Base-by-base conservation (phyloP, 2,888 invertebrate species). In the Polydesmus complanatus region DNA sequence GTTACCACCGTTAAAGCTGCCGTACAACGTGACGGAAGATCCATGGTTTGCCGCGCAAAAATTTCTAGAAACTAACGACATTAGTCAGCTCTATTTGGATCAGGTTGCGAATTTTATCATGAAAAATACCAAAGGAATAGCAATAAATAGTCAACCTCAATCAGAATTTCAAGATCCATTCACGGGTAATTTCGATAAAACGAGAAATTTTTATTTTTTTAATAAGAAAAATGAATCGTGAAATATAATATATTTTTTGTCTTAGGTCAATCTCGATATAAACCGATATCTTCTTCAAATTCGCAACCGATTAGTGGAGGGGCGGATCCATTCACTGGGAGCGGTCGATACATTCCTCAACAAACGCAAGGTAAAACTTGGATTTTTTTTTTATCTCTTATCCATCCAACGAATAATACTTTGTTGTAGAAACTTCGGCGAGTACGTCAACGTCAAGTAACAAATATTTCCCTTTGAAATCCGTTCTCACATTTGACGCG, bases 31-130 rank as follows among this genome's bases (percentile, higher is more conserved):
- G 63, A 83, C 80, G 22, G 90, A 97, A 67, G 94, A 97, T 75
- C 93, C 95, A 0, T 96, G 92, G 86, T 79, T 81, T 58, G 88
- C 86, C 0, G 95, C 97, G 0, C 91, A 96, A 72, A 78, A 81
- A 27, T 97, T 97, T 72, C 86, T 96, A 65, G 83, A 90, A 68
- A 83, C 83, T 68, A 80, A 97, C 73, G 78, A 83, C 68, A 78
- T 97, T 64, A 88, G 88, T 62, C 88, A 91, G 73, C 80, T 81
- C 55, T 94, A 88, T 75, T 79, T 95, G 65, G 93, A 95, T 68
- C 75, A 82, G 79, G 88, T 96, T 23, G 93, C 93, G 3, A 88
- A 92, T 74, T 95, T 94, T 73, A 92, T 96, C 63, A 78, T 89
- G 1, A 86, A 83, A 64, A 94, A 94, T 73, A 84, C 88, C 70